phyloP scores from a whole-genome alignment of 2,888 invertebrate species.

The Cheilosia urbana region DNA sequence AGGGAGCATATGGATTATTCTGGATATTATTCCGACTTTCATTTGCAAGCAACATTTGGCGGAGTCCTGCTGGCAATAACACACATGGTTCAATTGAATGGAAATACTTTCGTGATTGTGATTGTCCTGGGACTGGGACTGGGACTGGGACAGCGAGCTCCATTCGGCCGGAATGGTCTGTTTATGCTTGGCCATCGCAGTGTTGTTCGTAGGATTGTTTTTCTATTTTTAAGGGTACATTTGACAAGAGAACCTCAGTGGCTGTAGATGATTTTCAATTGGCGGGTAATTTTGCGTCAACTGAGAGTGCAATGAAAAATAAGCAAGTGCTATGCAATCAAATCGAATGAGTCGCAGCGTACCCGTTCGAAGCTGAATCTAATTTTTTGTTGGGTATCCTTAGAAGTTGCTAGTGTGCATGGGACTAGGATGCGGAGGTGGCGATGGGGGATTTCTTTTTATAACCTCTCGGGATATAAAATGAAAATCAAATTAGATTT shows the following conservation, averaged over 20 bases:
- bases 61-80: background rate
- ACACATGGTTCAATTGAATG: slow-evolving; percentile 16
- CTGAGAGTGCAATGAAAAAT: slow-evolving; percentile 47
- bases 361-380: slow-evolving; percentile 3
- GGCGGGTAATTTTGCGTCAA: slow-evolving; percentile 49
- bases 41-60: background rate
- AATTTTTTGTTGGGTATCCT: slow-evolving; percentile 1
- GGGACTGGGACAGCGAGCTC: background rate
- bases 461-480: slow-evolving; percentile 31
- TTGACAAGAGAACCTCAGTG: background rate
- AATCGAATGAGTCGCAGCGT: slow-evolving; percentile 44
- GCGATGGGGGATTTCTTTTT: slow-evolving; percentile 8
- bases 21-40: slow-evolving; percentile 8
- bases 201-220: background rate
- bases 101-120: slow-evolving; percentile 1
- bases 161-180: slow-evolving; percentile 6
- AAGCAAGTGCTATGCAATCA: slow-evolving; percentile 45
- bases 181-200: slow-evolving; percentile 7
- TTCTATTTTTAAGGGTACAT: slow-evolving; percentile 1
- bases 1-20: background rate
- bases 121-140: slow-evolving; percentile 14
- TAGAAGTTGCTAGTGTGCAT: background rate
- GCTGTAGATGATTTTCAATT: slow-evolving; percentile 50
- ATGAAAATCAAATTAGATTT: slow-evolving; percentile 38
- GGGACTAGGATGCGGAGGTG: slow-evolving; percentile 7